Evolutionary conservation across 2,888 invertebrate genomes (phyloP).

Genomic region (Chymomyza procnemis): DNA sequence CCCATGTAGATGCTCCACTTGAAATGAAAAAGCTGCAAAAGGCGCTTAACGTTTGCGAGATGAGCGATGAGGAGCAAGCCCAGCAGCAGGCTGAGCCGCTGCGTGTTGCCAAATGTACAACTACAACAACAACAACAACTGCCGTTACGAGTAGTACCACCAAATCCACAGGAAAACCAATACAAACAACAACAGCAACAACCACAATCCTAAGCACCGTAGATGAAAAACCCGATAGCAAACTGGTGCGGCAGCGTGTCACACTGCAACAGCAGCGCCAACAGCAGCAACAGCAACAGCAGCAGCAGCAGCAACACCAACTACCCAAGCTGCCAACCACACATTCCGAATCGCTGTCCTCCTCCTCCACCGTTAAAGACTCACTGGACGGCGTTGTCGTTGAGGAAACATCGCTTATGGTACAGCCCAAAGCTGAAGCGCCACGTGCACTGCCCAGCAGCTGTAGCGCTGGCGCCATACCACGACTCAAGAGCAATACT

Average conservation of each 20-base stretch:
- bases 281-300: conserved; percentile 16
- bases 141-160: conserved; percentile 70
- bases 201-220: conserved; percentile 53
- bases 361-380: conserved; percentile 64
- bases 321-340: conserved; percentile 21
- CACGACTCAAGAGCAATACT: conserved; percentile 44
- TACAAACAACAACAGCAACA: conserved; percentile 31
- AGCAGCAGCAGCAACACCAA: conserved; percentile 40
- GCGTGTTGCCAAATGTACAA: conserved; percentile 41
- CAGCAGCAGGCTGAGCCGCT: conserved; percentile 23
- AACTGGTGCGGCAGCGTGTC: conserved; percentile 75
- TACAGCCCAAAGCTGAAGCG: conserved; percentile 40
- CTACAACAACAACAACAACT: conserved; percentile 62
- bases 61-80: conserved; percentile 66
- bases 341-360: conserved; percentile 62
- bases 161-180: conserved; percentile 44
- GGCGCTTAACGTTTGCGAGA: conserved; percentile 72
- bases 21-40: conserved; percentile 77
- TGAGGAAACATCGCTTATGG: conserved; percentile 77
- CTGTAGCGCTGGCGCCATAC: conserved; percentile 46
- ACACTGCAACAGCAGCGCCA: conserved; percentile 73
- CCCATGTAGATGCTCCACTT: conserved; percentile 66
- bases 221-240: conserved; percentile 66
- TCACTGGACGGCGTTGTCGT: conserved; percentile 60
- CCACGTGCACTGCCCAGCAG: conserved; percentile 38